phyloP scores from a whole-genome alignment of 2,888 invertebrate genomes.

The Cataglyphis altisquamis region DNA sequence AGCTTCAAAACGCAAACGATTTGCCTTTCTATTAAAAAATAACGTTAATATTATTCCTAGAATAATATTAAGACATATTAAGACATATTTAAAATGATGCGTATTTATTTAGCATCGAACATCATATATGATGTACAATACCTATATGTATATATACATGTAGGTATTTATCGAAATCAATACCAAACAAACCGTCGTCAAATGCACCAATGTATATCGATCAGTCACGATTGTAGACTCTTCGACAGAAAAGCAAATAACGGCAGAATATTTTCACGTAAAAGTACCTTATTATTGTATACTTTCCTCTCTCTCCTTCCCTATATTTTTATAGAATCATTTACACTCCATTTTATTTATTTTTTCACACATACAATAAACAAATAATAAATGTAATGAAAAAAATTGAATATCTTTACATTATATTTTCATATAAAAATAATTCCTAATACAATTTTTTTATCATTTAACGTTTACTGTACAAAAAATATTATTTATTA shows the following conservation, averaged over 20 bases:
- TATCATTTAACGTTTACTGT: not conserved
- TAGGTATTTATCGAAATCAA: not conserved
- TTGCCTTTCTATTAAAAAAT: not conserved
- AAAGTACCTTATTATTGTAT: not conserved
- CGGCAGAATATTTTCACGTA: not conserved
- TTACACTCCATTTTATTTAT: not conserved
- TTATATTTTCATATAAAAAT: not conserved
- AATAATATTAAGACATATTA: too few relatives aligned
- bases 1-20: not conserved
- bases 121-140: not conserved
- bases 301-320: not conserved
- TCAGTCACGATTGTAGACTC: not conserved
- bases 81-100: not conserved
- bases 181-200: not conserved
- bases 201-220: not conserved
- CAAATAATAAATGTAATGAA: conserved; percentile 10
- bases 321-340: conserved; percentile 1
- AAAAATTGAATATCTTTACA: not conserved
- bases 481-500: not conserved
- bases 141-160: not conserved
- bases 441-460: not conserved
- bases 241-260: not conserved
- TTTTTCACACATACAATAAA: not conserved
- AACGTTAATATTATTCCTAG: conserved; percentile 11
- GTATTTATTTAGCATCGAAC: too few relatives aligned